Base-by-base conservation (phyloP, 2,888 invertebrate genomes). In the Criorhina ranunculi region DNA sequence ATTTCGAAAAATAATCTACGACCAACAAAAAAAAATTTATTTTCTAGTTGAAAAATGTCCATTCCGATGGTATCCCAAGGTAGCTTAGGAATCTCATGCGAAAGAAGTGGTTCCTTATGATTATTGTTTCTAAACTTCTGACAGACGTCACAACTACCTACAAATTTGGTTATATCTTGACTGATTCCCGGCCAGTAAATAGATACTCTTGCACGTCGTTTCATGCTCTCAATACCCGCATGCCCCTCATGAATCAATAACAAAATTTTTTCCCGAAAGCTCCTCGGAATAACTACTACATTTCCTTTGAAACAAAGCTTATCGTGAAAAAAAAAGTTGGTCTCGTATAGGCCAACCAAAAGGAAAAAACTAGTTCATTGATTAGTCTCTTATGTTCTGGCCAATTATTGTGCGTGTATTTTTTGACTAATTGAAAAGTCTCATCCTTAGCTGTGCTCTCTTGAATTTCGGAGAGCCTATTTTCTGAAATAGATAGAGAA, bases 1-100 rank as follows among this genome's bases (percentile, higher is more conserved):
- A 87, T 60, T 87, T 87, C n/a, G 87, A 87, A 42, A 59, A 73
- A 40, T 73, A 62, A 53, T 73, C 73, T 19, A 60, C 60, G 17
- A 51, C 42, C 29, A 86, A 12, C 44, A 86, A 53, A 70, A 80
- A n/a, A 76, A 4, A 17, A 59, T 6, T 42, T 77, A 70, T 76
- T 83, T 15, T 81, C 73, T 6, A 70, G 44, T 67, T 78, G 73
- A 17, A 87, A 86, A 11, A 86, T 40, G 49, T 85, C 86, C 31
- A 57, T 44, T 0, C 51, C 69, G 3, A 78, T 44, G 11, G 40
- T 73, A 9, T 66, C 51, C 77, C 79, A 69, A n/a, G 73, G 73
- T 29, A 78, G 9, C 31, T 46, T 49, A 17, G 57, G 33, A 55
- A 75, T 12, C 1, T 62, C 57, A 35, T 78, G 67, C 31, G 64